Evolutionary conservation across 2,797 vertebrate genomes (phyloP), one percentile per base, ranked within the genome.

Genomic region (Uromys caudimaculatus): DNA sequence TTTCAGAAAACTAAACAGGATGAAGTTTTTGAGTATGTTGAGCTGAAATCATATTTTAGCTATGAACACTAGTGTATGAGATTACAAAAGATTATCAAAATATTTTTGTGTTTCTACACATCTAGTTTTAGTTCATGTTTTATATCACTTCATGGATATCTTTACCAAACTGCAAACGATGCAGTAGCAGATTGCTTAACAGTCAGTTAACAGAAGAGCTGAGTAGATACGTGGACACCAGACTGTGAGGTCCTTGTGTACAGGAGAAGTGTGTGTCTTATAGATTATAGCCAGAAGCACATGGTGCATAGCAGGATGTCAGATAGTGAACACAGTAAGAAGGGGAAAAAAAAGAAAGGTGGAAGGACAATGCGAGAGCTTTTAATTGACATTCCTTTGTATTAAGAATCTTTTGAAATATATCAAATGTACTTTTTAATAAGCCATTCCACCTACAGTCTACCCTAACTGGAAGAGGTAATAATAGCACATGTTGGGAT

Each of bases 1-100:
- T 95, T 97, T 94, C 50, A 78, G 75, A 94, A 97, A 96, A 84
- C 38, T 47, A 41, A 92, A 23, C 24, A 91, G 38, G 52, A 81
- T 32, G 24, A 96, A 71, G 5, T 75, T 89, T 38, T 97, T 56
- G 7, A 64, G 21, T 76, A 54, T 64, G 47, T 9, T 92, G 77
- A 92, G 47, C 16, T 69, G 7, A 96, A 95, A 60, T 94, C 52
- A 91, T 93, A 50, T 21, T 89, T 93, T 29, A 82, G 10, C 50
- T 88, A 13, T 91, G 24, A 94, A 29, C 60, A 5, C 69, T 71
- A 5, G 17, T 64, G 76, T 89, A 19, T 24, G 41, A 29, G 78
- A 16, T 54, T 41, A 88, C 14, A 75, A 75, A 90, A 92, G 73
- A 67, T 29, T 29, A 56, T 35, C 10, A 92, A 58, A 92, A 38